A percentile compares a stretch with the other conserved stretches of the same genome.
phyloP scores from a whole-genome alignment of 2,888 invertebrate genomes.

The Mystacides longicornis region DNA sequence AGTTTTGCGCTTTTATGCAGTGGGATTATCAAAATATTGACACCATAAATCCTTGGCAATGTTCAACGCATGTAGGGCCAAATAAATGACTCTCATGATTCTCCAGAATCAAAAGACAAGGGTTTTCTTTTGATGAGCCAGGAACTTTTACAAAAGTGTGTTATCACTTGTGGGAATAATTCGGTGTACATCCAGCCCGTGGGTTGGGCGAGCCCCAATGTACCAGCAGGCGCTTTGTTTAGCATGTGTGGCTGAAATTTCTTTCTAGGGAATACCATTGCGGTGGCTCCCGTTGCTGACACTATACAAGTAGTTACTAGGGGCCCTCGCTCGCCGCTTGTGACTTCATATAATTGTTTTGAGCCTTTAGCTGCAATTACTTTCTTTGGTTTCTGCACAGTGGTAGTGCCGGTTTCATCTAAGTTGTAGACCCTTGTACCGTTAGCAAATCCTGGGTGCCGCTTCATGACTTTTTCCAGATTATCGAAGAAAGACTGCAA shows the following conservation, averaged over 20 bases:
- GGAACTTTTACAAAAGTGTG: conserved; percentile 33
- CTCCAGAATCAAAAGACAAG: conserved; percentile 28
- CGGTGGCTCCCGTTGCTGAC: conserved; percentile 30
- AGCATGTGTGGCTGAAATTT: conserved; percentile 31
- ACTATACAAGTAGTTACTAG: conserved; percentile 31
- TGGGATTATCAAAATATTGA: conserved; percentile 34
- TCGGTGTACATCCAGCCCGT: conserved; percentile 32
- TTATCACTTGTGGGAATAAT: conserved; percentile 31
- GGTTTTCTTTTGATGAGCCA: conserved; percentile 5
- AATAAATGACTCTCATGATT: conserved; percentile 34
- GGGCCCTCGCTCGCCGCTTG: conserved; percentile 32
- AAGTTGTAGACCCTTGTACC: conserved; percentile 22
- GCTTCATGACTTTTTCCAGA: conserved; percentile 26
- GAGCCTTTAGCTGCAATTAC: conserved; percentile 27
- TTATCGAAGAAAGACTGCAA: conserved; percentile 29
- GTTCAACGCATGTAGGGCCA: conserved; percentile 27
- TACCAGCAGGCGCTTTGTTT: conserved; percentile 31
- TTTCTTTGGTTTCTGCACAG: conserved; percentile 27
- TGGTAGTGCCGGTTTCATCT: conserved; percentile 27
- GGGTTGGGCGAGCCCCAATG: conserved; percentile 31
- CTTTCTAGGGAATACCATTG: conserved; percentile 32
- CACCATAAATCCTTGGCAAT: conserved; percentile 32
- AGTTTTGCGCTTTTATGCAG: conserved; percentile 35
- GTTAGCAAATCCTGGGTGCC: conserved; percentile 25
- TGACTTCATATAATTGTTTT: conserved; percentile 29